Conservation (phyloP, 1,140 invertebrate genomes). For the Ceratitis capitata region DNA sequence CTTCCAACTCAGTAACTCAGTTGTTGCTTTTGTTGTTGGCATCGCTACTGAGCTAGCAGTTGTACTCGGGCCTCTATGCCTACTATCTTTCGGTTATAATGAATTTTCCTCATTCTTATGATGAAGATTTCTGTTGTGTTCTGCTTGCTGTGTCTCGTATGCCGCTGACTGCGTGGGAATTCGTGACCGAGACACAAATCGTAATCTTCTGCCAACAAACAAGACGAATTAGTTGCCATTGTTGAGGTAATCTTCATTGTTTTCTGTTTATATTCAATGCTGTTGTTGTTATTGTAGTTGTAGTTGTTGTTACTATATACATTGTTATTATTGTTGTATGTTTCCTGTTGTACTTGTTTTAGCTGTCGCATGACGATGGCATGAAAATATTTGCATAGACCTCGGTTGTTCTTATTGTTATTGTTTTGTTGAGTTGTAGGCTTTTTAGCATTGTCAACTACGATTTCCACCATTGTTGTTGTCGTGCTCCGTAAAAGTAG, state of each 20-base stretch:
- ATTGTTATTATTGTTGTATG: neutral
- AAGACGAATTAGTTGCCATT: slow-evolving; percentile 38
- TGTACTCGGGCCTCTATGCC: neutral
- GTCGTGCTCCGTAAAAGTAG: neutral
- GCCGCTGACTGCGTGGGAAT: slow-evolving; percentile 27
- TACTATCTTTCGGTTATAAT: neutral
- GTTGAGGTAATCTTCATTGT: slow-evolving; percentile 14
- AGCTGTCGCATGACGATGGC: neutral
- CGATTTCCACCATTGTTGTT: slow-evolving; percentile 7
- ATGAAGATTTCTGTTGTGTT: neutral
- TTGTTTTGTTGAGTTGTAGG: neutral
- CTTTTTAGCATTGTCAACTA: slow-evolving; percentile 29
- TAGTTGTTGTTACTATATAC: neutral
- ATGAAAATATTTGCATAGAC: slow-evolving; percentile 9
- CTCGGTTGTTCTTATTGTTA: neutral
- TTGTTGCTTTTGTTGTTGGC: neutral
- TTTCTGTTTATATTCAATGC: neutral
- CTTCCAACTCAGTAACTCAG: too few relatives aligned
- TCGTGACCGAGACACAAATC: slow-evolving; percentile 32
- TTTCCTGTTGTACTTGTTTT: slow-evolving; percentile 17
- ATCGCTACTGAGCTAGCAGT: neutral
- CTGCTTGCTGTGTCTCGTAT: too few relatives aligned
- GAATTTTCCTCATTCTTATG: neutral
- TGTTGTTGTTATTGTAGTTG: neutral
- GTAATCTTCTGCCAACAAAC: slow-evolving; percentile 32